Percentiles rank a stretch among this genome's conserved stretches.
These are phyloP conservation scores for Myotis daubentonii DNA, from an alignment of 2,797 vertebrate genomes.

Conservation along the genomic window DNA sequence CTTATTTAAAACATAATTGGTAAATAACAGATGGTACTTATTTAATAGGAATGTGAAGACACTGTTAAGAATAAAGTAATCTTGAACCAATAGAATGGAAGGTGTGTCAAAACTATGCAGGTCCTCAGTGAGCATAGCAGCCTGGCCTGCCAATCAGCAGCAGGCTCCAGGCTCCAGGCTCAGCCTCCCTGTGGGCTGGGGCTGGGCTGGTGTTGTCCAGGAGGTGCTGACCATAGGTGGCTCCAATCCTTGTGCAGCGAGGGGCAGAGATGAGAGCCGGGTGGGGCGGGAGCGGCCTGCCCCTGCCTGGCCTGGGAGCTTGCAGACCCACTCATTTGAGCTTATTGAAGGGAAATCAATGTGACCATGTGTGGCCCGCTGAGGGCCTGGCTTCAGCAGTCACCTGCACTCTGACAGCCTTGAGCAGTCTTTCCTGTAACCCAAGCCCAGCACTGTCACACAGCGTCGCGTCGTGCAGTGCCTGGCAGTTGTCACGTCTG, in stretches of 20 bases:
- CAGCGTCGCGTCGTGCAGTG: not conserved
- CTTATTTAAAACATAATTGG: conserved; percentile 58
- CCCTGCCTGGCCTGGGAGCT: not conserved
- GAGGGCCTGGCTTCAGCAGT: not conserved
- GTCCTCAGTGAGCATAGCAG: not conserved
- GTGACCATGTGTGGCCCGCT: not conserved
- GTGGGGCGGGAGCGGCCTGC: not conserved
- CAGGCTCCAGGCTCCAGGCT: too few species aligned
- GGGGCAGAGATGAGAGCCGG: not conserved
- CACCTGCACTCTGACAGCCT: not conserved
- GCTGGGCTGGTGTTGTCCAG: not conserved
- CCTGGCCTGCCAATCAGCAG: not conserved
- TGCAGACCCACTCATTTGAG: not conserved
- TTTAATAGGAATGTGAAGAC: not conserved
- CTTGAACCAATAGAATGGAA: not conserved
- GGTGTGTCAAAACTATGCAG: not conserved
- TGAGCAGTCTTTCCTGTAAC: conserved; percentile 7
- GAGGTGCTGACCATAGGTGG: not conserved
- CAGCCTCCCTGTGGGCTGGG: not conserved
- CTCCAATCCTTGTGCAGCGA: not conserved
- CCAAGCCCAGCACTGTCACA: not conserved
- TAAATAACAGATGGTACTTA: conserved; percentile 56
- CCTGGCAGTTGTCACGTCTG: conserved; percentile 40
- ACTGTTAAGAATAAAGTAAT: conserved; percentile 21
- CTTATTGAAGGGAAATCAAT: not conserved